Conservation (phyloP, 2,113 vertebrate genomes). For the Pygoscelis adeliae region DNA sequence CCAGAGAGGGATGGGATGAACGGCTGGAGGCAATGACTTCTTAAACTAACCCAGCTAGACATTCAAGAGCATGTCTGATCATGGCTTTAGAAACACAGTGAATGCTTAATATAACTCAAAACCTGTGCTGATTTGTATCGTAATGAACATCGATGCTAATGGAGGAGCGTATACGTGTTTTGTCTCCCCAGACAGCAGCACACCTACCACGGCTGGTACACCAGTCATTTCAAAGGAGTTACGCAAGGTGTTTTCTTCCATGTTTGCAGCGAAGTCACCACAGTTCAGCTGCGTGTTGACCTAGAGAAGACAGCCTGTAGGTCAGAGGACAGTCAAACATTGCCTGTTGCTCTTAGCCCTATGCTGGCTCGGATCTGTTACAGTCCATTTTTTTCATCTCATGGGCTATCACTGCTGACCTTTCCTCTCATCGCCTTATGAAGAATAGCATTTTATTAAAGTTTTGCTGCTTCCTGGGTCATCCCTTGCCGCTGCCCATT, state of each 20-base stretch:
- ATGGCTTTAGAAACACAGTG: neutral
- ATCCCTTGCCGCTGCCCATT: neutral
- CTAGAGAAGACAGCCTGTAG: neutral
- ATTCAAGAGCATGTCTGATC: neutral
- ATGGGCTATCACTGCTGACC: neutral
- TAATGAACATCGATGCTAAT: neutral
- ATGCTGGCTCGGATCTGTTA: rapidly evolving
- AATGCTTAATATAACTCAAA: neutral
- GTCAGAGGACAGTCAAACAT: neutral
- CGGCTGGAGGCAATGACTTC: neutral
- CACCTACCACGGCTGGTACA: neutral
- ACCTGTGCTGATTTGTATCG: neutral
- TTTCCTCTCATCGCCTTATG: neutral
- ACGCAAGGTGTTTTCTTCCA: neutral
- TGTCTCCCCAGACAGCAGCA: neutral
- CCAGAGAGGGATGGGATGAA: neutral
- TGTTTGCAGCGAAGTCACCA: rapidly evolving
- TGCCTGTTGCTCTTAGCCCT: neutral
- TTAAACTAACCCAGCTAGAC: neutral
- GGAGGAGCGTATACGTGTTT: neutral
- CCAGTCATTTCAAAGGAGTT: neutral
- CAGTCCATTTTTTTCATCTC: neutral
- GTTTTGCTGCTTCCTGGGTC: neutral
- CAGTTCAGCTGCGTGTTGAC: neutral
- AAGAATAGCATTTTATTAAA: neutral